Evolutionary conservation across 2,888 invertebrate genomes (phyloP), one percentile per base, ranked within the genome.

Genomic region (Entomobrya proxima): DNA sequence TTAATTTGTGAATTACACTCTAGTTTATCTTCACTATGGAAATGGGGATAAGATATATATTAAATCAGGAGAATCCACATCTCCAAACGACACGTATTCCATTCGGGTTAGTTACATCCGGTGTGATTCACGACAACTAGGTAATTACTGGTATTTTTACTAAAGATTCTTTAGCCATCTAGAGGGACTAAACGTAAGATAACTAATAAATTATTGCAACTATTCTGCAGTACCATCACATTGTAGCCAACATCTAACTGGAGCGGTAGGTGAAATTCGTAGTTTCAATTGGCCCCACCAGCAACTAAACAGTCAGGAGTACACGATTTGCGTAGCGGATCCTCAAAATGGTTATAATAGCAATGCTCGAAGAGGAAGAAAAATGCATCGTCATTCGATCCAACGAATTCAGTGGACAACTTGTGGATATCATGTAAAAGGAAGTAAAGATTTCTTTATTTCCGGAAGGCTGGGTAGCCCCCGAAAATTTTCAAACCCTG

Each of bases 211-310:
- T 40, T 11, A 40, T 40, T 7, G 15, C 44, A 7, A 52, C n/a
- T 37, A 24, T 18, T 35, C 35, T 32, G 13, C 30, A 86, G 86
- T 78, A 6, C 86, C 82, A 40, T 11, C 47, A n/a, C 64, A 86
- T 74, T 86, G 86, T 44, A 37, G 74, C 9, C 86, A 86, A 47
- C 74, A 32, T 21, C 78, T 69, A 21, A 47, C 50, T n/a, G 50
- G 44, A 7, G 37, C 11, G 0, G 9, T 24, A 3, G 86, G 82
- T 15, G 13, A 50, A 64, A 47, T 86, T 7, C 47, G 37, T 0
- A 86, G 86, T 52, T 69, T 86, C 32, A 86, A 86, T 44, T 82
- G 24, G 44, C 78, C 82, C n/a, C 30, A 83, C 2, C 86, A 86
- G 35, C 86, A 86, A 30, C 75, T 82, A 21, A 86, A 86, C 50